Percentiles rank a stretch among this genome's conserved stretches.
Conservation (phyloP, 2,888 invertebrate species). For the Lysandra coridon region DNA sequence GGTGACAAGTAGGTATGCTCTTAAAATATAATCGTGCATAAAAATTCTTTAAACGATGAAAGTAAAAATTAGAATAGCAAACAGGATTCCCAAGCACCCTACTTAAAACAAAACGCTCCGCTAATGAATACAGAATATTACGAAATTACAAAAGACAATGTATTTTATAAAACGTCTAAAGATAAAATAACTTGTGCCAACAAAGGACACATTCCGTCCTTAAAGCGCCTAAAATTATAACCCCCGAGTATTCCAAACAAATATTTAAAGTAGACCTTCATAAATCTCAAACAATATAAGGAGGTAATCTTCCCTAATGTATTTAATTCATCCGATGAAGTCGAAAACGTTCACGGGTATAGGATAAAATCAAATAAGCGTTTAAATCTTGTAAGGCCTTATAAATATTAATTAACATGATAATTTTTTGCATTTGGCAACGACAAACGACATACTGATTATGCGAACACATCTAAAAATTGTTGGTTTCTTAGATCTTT, state of each 20-base stretch:
- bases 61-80: not conserved
- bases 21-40: not conserved
- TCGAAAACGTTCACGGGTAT: conserved; percentile 2
- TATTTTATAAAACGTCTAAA: conserved; percentile 19
- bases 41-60: not conserved
- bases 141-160: conserved; percentile 24
- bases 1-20: too few relatives aligned
- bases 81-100: not conserved
- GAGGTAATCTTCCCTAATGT: not conserved
- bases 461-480: too few relatives aligned
- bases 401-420: too few relatives aligned
- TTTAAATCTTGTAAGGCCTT: not conserved
- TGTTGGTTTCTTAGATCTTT: too few relatives aligned
- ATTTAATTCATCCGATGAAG: not conserved
- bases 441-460: too few relatives aligned
- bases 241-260: conserved; percentile 21
- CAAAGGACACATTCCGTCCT: conserved; percentile 21
- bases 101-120: not conserved
- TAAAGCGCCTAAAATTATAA: conserved; percentile 20
- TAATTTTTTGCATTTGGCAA: too few relatives aligned
- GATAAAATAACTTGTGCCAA: conserved; percentile 18
- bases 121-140: conserved; percentile 8
- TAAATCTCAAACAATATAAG: conserved; percentile 23
- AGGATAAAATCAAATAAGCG: not conserved
- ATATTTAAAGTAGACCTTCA: conserved; percentile 17